Base-by-base conservation (phyloP, 2,113 vertebrate genomes). In the Psettodes erumei region DNA sequence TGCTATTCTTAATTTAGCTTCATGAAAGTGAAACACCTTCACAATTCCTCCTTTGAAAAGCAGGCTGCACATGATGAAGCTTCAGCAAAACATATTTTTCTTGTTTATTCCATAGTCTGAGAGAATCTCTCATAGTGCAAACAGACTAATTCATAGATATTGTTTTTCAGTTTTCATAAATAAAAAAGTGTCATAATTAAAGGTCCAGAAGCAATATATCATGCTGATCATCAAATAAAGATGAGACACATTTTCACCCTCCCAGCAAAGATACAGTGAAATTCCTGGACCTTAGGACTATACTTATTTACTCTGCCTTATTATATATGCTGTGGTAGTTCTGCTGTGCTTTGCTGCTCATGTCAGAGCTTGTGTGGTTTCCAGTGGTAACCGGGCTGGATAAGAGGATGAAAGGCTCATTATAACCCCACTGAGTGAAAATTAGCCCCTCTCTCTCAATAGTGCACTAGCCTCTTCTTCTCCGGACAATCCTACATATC, bases 321-420 rank as follows among this genome's bases (percentile, higher is more conserved):
- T 82, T 60, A 71, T 38, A 60, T 70, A 71, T 73, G 54, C 73
- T 68, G 42, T 10, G 8, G 55, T 79, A 30, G 47, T 62, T 84
- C 62, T 72, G 42, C 77, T 75, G 37, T 69, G 71, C 64, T 75
- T 61, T 54, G 58, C 28, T 69, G 71, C 50, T 73, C 25, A 21
- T 84, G 79, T 83, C 84, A 85, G 75, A 77, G 78, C 77, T 60
- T 47, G 47, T 82, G 72, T 76, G 77, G 84, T 92, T 87, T 80
- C 77, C 85, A 86, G 42, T 81, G 77, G 86, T 80, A 87, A 88
- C 86, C 2, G 15, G 67, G 72, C 77, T 70, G 82, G 48, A 84
- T 86, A 73, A 82, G 77, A 89, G 79, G 78, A 88, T 89, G 71
- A 89, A 85, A 87, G 84, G 84, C 80, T 91, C 87, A 90, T 93